These are phyloP conservation scores for Pteropus alecto DNA, from an alignment of 2,113 vertebrate genomes.

Conservation along the genomic window DNA sequence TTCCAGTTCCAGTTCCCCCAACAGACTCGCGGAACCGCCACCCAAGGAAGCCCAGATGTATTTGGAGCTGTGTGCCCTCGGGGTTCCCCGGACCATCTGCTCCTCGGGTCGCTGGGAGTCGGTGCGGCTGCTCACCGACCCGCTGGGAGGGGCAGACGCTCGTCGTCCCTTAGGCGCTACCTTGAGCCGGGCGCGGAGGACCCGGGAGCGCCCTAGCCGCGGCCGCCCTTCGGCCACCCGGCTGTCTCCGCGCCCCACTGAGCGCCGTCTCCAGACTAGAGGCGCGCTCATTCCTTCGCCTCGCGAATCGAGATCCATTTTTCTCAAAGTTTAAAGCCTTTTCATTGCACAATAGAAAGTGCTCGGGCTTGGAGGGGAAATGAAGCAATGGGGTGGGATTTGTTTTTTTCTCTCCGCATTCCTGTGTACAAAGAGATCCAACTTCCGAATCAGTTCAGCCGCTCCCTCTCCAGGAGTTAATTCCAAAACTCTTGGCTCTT, in stretches of 20 bases:
- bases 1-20: neutral
- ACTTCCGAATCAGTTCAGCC: slow-evolving; percentile 70
- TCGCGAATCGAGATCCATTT: slow-evolving; percentile 24
- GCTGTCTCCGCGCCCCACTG: neutral
- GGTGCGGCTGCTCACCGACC: neutral
- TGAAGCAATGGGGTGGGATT: slow-evolving; percentile 72
- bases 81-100: neutral
- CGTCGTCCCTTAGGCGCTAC: neutral
- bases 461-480: slow-evolving; percentile 62
- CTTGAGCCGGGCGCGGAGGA: neutral
- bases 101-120: neutral
- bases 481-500: slow-evolving; percentile 50
- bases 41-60: neutral
- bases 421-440: slow-evolving; percentile 70
- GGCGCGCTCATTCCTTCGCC: neutral
- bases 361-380: slow-evolving; percentile 54
- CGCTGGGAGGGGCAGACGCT: neutral
- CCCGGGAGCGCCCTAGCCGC: neutral
- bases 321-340: slow-evolving; percentile 34
- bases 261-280: neutral
- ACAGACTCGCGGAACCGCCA: neutral
- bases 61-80: neutral
- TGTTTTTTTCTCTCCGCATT: slow-evolving; percentile 66
- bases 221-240: neutral
- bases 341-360: slow-evolving; percentile 57